A percentile compares a stretch with the other conserved stretches of the same genome.
These are phyloP conservation scores for Leptothorax acervorum DNA, from an alignment of 2,888 invertebrate species.

Conservation along the genomic window DNA sequence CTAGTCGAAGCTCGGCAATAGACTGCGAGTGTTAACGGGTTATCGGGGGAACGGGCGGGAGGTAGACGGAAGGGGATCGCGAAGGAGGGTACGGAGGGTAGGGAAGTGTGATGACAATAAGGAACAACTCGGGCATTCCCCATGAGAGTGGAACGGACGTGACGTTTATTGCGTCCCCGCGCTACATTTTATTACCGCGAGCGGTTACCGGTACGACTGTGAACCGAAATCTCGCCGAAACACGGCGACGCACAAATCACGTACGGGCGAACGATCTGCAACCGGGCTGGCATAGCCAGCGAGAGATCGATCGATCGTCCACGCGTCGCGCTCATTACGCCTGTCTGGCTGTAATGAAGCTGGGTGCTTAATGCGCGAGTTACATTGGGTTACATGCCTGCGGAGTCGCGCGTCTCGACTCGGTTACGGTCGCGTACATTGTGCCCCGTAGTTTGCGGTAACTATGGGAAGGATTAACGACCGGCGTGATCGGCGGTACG, in stretches of 20 bases:
- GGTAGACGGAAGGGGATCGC: too few species aligned
- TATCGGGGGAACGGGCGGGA: conserved; percentile 18
- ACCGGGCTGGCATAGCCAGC: neutral
- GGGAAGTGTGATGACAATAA: conserved; percentile 58
- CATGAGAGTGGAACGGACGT: conserved; percentile 50
- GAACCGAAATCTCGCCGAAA: conserved; percentile 12
- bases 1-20: conserved; percentile 48
- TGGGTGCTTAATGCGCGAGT: conserved; percentile 18
- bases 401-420: conserved; percentile 20
- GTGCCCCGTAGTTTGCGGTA: conserved; percentile 17
- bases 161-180: conserved; percentile 43
- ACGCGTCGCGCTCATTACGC: conserved; percentile 9
- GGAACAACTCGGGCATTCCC: conserved; percentile 49
- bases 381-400: conserved; percentile 42
- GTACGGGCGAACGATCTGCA: conserved; percentile 3
- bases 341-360: conserved; percentile 16
- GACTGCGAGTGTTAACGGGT: conserved; percentile 33
- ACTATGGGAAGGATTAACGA: conserved; percentile 29
- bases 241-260: conserved; percentile 21
- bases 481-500: neutral
- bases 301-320: conserved; percentile 24
- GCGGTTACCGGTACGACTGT: neutral
- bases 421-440: conserved; percentile 3
- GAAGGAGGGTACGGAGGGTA: neutral
- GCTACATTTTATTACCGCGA: conserved; percentile 14